phyloP scores from a whole-genome alignment of 2,888 invertebrate species.

The Diarsia rubi region DNA sequence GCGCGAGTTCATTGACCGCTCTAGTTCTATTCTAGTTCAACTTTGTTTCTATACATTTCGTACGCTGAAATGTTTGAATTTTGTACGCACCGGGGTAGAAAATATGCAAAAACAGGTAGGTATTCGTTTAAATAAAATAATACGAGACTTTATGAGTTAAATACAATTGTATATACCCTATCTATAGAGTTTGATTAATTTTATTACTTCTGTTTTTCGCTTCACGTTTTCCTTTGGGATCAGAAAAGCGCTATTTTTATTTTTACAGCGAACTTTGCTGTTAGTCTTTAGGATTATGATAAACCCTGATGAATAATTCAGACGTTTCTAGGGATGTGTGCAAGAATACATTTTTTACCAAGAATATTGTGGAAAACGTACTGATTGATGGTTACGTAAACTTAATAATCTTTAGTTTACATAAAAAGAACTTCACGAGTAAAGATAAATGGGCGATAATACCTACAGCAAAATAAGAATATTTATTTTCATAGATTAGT shows the following conservation, averaged over 20 bases:
- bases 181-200: constrained; percentile 4
- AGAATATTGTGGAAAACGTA: constrained; percentile 20
- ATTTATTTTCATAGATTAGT: constrained; percentile 28
- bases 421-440: constrained; percentile 13
- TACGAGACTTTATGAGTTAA: not conserved
- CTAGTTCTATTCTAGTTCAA: constrained; percentile 85
- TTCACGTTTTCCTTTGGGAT: constrained; percentile 30
- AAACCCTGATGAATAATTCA: constrained; percentile 27
- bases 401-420: constrained; percentile 39
- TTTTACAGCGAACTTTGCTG: constrained; percentile 24
- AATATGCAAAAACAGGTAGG: not conserved
- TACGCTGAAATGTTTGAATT: constrained; percentile 64
- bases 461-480: constrained; percentile 11
- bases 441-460: constrained; percentile 29
- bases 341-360: constrained; percentile 16
- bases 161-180: not conserved
- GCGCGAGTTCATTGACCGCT: constrained; percentile 83
- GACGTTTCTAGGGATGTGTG: constrained; percentile 24
- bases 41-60: constrained; percentile 77
- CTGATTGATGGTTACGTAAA: constrained; percentile 52
- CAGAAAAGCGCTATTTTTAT: constrained; percentile 20
- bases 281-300: constrained; percentile 27
- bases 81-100: constrained; percentile 16
- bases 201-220: constrained; percentile 2
- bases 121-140: not conserved